Evolutionary conservation across 2,888 invertebrate species (phyloP), one percentile per base, ranked within the genome.

Genomic region (Pollenia angustigena): DNA sequence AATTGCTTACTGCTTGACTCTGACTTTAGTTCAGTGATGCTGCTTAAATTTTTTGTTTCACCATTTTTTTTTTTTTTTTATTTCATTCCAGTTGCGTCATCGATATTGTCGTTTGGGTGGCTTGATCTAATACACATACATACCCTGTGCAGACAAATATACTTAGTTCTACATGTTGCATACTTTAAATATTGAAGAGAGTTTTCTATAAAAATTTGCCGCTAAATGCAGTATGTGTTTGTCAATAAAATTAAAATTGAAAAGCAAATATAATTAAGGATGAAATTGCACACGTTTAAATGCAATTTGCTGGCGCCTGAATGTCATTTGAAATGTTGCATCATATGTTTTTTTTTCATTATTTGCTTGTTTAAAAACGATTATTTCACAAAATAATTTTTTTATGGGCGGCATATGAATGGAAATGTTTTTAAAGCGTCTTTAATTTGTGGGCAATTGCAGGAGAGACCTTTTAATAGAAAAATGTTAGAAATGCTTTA

Each of bases 221-320:
- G 75, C 82, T 32, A 40, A 54, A 60, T 81, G 72, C 69, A 64
- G 85, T 71, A 82, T 86, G 71, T 86, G 76, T 81, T 86, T 78
- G 83, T 72, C 72, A 86, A 83, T 83, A 76, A 86, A 83, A 80
- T 86, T 72, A 76, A 83, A 83, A 80, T 83, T 83, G 80, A 8
- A 83, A 72, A 75, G 76, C 75, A 76, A 83, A 86, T 83, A 86
- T 86, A 71, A 83, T 86, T 86, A 83, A 42, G 75, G 40, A 69
- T 66, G 60, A 81, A 75, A 74, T 81, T 83, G 80, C 75, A 81
- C 58, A 86, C 80, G 83, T 83, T 71, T 46, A 83, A 83, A 80
- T 75, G 80, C 75, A 86, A 83, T 83, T 86, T 86, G 66, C 76
- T 76, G 86, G 86, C 86, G 86, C 86, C 86, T 80, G 66, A 83